Base-by-base conservation (phyloP, 23 tunicate species). In the Trididemnum miniatum region DNA sequence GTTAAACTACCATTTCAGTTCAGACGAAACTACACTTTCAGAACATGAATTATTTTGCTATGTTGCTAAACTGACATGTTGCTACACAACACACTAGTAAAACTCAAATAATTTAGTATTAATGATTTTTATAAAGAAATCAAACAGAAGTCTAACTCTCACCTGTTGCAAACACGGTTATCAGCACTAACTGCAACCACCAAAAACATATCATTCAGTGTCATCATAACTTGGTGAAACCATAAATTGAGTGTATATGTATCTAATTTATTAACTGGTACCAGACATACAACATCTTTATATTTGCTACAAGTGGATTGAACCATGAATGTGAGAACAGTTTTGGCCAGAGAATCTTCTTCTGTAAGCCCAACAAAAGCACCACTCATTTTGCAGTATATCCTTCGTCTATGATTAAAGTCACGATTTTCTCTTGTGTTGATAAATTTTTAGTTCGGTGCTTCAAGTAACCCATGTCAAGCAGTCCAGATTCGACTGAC, bases 241-340 rank as follows among this genome's bases (percentile, higher is more conserved):
- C 80, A 75, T 4, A 7, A 26, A 15, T 28, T 28, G 15, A 75
- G 34, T 7, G 7, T 2, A 44, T 29, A 7, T 75, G 80, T 36
- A 32, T 75, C 80, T 18, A 75, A 75, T 38, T 75, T 75, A 26
- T 36, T 37, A 3, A 75, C 65, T 3, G 80, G 75, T 5, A 67
- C n/a, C 12, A 67, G 37, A 24, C 75, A 67, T 27, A 67, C 75
- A 30, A 67, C 37, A 67, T 32, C 75, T 67, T 67, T 67, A n/a
- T 29, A 67, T 30, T 67, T 67, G 9, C 36, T 3, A 31, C 35
- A 31, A 30, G 18, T 32, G 29, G 75, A 67, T 31, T 67, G 75
- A 31, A 67, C 36, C 75, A 67, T 39, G 27, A 75, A 75, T 26
- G 80, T 65, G 2, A 75, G 80, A 5, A 75, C 80, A 75, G 80